Evolutionary conservation across 1,140 invertebrate species (phyloP).

Genomic region (Heterodera carotae): DNA sequence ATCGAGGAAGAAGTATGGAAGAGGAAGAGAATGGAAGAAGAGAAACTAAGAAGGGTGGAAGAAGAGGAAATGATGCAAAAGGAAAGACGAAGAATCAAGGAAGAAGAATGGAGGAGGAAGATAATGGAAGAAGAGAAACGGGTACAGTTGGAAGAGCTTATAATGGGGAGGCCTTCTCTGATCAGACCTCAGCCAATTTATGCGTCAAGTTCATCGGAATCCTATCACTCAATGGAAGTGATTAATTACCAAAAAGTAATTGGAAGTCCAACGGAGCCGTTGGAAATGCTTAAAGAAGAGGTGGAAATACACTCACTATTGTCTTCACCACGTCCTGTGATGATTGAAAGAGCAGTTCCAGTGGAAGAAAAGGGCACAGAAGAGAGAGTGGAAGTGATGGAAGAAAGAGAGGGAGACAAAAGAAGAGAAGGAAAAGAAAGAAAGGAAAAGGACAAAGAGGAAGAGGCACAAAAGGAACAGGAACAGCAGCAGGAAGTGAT

Average conservation of each 20-base stretch:
- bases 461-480: not conserved
- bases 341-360: conserved; percentile 19
- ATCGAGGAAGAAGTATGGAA: not conserved
- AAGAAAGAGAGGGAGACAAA: conserved; percentile 8
- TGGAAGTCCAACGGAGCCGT: conserved; percentile 5
- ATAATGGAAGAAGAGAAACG: not conserved
- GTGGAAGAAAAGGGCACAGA: conserved; percentile 2
- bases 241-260: conserved; percentile 10
- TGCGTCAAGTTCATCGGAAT: not conserved
- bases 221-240: conserved; percentile 6
- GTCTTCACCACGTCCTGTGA: conserved; percentile 1
- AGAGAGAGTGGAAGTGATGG: not conserved
- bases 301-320: conserved; percentile 10
- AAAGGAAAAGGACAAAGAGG: not conserved
- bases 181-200: not conserved
- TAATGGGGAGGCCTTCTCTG: not conserved
- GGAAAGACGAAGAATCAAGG: not conserved
- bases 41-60: not conserved
- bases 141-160: conserved; percentile 1
- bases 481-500: not conserved
- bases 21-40: not conserved
- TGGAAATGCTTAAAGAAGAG: conserved; percentile 14
- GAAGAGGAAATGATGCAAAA: conserved; percentile 8
- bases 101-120: not conserved
- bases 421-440: conserved; percentile 9